Percentiles rank a stretch among this genome's conserved stretches.
Conservation (phyloP, 1,140 invertebrate species). For the Drosophila pseudoananassae region DNA sequence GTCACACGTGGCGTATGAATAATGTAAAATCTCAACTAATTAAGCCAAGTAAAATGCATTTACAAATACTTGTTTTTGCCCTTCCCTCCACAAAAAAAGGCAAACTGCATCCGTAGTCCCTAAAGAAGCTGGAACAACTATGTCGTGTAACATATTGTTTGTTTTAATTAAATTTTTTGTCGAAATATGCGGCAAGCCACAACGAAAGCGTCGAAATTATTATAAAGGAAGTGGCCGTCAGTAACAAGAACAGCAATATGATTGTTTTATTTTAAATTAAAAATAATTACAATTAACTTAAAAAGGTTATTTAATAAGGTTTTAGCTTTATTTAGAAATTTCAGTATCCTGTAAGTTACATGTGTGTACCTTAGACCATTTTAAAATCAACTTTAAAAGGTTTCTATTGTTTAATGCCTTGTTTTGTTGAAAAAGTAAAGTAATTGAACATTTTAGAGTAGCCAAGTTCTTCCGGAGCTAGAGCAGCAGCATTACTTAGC, state of each 20-base stretch:
- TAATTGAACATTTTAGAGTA: no score
- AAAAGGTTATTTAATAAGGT: no score
- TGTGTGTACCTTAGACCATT: no score
- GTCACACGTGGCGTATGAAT: constrained; percentile 72
- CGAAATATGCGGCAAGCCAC: constrained; percentile 6
- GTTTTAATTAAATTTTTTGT: constrained; percentile 59
- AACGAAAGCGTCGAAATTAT: constrained; percentile 4
- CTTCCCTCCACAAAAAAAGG: constrained; percentile 11
- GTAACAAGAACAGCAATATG: not conserved
- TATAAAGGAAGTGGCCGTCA: not conserved
- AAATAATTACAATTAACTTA: no score
- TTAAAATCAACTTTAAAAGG: no score
- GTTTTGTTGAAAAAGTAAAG: no score
- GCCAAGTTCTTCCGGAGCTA: no score
- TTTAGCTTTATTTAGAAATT: no score
- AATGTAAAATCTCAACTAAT: constrained; percentile 70
- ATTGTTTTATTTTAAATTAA: not conserved
- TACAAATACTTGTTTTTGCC: constrained; percentile 38
- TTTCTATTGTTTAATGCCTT: no score
- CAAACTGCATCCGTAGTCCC: constrained; percentile 27
- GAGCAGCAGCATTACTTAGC: no score
- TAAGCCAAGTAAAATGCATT: constrained; percentile 64
- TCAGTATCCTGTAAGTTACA: no score
- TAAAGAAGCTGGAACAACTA: constrained; percentile 25
- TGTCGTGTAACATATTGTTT: constrained; percentile 52